Percentiles rank a stretch among this genome's conserved stretches.
Evolutionary conservation across 2,888 invertebrate genomes (phyloP).

Genomic region (Beris chalybata): DNA sequence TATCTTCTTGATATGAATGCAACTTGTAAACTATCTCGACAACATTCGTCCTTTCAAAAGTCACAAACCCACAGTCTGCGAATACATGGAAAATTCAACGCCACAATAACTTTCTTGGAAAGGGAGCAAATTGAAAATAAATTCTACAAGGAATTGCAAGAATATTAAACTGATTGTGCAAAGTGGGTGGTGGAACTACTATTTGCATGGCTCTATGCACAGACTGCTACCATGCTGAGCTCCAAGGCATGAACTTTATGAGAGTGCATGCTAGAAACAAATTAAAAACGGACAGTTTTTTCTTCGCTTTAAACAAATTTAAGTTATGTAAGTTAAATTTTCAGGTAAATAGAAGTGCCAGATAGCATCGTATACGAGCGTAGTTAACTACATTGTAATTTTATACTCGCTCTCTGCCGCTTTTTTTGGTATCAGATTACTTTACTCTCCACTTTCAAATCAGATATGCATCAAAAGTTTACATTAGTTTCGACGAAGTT

Average conservation of each 20-base stretch:
- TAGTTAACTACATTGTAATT: neutral
- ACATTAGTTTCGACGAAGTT: constrained; percentile 12
- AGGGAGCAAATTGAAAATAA: no score
- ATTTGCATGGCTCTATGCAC: neutral
- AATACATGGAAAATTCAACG: no score
- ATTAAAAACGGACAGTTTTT: constrained; percentile 18
- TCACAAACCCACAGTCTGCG: no score
- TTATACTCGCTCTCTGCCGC: constrained; percentile 1
- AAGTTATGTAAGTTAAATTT: constrained; percentile 20
- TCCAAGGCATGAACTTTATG: constrained; percentile 16
- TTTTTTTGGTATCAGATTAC: constrained; percentile 5
- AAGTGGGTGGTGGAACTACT: neutral
- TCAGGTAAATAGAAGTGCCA: constrained; percentile 4
- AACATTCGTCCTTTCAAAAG: no score
- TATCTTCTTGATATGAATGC: no score
- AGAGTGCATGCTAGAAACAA: constrained; percentile 22
- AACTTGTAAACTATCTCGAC: no score
- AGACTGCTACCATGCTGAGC: neutral
- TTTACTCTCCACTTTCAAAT: constrained; percentile 8
- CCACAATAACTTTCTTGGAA: no score
- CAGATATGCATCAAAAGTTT: constrained; percentile 10
- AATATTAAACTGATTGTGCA: constrained; percentile 21
- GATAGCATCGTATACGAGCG: neutral
- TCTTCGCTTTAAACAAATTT: constrained; percentile 8
- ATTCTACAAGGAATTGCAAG: constrained; percentile 11